These are phyloP conservation scores for Euschistus heros DNA, from an alignment of 1,140 invertebrate species.

Conservation along the genomic window DNA sequence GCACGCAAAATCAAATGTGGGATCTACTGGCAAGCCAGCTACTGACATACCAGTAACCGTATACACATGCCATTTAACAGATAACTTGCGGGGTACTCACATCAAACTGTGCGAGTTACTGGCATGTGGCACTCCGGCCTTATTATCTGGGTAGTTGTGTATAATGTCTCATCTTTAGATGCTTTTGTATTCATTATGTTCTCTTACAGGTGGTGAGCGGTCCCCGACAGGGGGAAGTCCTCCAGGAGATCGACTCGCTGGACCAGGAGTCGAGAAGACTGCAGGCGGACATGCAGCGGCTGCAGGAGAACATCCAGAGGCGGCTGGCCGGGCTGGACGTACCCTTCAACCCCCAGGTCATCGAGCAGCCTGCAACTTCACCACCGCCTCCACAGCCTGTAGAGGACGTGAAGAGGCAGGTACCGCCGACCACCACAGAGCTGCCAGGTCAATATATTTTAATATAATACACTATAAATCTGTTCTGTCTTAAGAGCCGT, in stretches of 20 bases:
- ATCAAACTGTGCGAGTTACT: too few species aligned
- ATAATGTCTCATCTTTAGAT: background rate
- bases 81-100: too few species aligned
- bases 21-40: too few species aligned
- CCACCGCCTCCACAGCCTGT: background rate
- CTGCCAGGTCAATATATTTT: background rate
- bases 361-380: background rate
- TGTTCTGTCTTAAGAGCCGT: too few species aligned
- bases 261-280: constrained; percentile 24
- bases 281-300: constrained; percentile 23
- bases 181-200: too few species aligned
- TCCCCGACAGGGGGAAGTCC: background rate
- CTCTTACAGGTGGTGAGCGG: constrained; percentile 12
- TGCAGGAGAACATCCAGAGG: constrained; percentile 31
- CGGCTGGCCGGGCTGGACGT: constrained; percentile 25
- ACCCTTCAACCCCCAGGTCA: background rate
- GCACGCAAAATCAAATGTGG: too few species aligned
- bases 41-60: too few species aligned
- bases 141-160: too few species aligned
- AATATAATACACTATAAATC: too few species aligned
- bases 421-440: constrained; percentile 10
- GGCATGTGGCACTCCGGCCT: too few species aligned
- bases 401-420: background rate
- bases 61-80: too few species aligned
- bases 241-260: constrained; percentile 23